Evolutionary conservation across 2,113 vertebrate genomes (phyloP).

Genomic region (Brienomyrus brachyistius): DNA sequence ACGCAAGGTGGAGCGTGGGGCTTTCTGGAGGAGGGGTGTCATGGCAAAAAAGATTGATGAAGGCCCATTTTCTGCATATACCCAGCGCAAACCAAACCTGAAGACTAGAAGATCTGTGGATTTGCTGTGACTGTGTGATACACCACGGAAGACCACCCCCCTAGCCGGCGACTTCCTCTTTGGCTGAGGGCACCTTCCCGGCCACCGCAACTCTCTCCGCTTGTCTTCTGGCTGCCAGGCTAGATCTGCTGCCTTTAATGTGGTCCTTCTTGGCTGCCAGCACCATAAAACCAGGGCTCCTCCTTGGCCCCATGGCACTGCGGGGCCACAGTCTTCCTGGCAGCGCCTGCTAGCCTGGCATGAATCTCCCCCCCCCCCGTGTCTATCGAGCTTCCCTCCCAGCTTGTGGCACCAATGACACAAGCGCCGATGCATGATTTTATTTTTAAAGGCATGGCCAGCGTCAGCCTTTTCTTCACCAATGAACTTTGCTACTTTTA

Average conservation of each 20-base stretch:
- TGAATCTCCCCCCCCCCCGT: not conserved
- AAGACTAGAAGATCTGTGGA: not conserved
- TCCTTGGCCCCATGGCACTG: not conserved
- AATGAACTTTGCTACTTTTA: not conserved
- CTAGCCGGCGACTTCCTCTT: not conserved
- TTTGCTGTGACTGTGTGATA: not conserved
- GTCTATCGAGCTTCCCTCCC: not conserved
- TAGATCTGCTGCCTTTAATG: not conserved
- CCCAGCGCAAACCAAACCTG: not conserved
- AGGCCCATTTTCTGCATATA: not conserved
- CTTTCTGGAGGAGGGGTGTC: not conserved
- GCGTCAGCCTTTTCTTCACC: not conserved
- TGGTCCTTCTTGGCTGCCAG: not conserved
- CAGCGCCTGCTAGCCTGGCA: not conserved
- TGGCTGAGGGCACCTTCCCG: constrained; percentile 18
- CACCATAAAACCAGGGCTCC: not conserved
- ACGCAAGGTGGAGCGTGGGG: not conserved
- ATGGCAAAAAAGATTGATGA: not conserved
- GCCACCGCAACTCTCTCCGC: not conserved
- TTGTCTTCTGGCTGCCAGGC: not conserved
- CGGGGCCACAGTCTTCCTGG: not conserved
- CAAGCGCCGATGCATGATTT: not conserved
- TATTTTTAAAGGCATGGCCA: not conserved
- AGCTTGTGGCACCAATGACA: not conserved
- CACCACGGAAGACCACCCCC: not conserved